phyloP scores from a whole-genome alignment of 2,797 vertebrate genomes.

The Petrocephalus sullivani region DNA sequence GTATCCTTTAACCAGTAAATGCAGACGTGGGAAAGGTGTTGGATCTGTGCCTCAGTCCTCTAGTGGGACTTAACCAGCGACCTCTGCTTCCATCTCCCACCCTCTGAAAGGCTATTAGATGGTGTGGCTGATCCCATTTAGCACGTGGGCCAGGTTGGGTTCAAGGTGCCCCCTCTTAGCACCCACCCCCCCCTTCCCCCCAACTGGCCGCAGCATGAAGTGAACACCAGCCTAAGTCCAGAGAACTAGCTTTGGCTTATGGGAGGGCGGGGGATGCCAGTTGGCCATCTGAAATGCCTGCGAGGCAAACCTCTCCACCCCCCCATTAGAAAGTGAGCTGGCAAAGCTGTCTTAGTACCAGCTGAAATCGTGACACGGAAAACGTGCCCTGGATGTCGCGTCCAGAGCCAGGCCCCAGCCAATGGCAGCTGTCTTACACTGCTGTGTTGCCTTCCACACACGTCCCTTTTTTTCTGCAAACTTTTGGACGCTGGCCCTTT shows the following conservation, averaged over 20 bases:
- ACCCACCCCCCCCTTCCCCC: neutral
- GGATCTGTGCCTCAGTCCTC: neutral
- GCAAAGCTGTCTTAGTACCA: neutral
- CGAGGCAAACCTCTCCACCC: neutral
- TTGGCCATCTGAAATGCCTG: neutral
- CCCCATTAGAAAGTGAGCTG: slow-evolving; percentile 10
- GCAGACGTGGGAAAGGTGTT: neutral
- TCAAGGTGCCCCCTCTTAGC: neutral
- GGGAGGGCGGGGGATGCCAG: neutral
- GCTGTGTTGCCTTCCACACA: neutral
- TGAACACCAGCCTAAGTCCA: neutral
- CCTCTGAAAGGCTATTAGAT: neutral
- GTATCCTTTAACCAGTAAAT: neutral
- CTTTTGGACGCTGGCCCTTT: neutral
- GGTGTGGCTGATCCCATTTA: slow-evolving; percentile 5
- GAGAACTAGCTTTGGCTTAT: neutral
- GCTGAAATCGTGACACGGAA: neutral
- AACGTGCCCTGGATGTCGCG: neutral
- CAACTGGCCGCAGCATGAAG: neutral
- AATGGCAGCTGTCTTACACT: neutral
- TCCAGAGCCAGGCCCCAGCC: neutral
- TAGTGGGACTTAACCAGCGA: neutral
- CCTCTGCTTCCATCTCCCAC: neutral
- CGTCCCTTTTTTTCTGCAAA: neutral
- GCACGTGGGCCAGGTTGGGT: neutral